Evolutionary conservation across 2,888 invertebrate species (phyloP), one percentile per base, ranked within the genome.

Genomic region (Dimorphilus gyrociliatus): DNA sequence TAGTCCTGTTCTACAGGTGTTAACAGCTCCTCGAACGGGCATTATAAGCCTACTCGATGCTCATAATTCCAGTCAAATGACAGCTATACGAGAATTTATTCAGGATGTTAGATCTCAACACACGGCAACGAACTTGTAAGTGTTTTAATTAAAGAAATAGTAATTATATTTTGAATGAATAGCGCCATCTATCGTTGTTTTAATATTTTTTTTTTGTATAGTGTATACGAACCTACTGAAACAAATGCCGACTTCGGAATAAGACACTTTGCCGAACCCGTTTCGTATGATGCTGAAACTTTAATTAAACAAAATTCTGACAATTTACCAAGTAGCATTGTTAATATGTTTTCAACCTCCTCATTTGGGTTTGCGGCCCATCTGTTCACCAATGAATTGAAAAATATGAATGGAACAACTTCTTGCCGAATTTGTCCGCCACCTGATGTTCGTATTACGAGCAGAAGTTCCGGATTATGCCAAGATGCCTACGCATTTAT

Each of bases 321-420:
- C 64, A 76, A 80, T 8, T 77, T 88, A 27, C 81, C 85, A 2
- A 86, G 85, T 57, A 86, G 88, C 58, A 67, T 88, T 48, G 80
- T 90, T 2, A 78, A 81, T 1, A 82, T 85, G 2, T 90, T 90
- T 64, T 81, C 85, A 64, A 76, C 75, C 33, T 90, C 88, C 64
- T 85, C 81, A 59, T 90, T 90, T 63, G 88, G 88, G n/a, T 90
- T 90, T 62, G 88, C 84, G 1, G 84, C 85, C 13, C 86, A 90
- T 59, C 68, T 90, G n/a, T 90, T 90, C 59, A 82, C 85, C 1
- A 76, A 80, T 31, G 90, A 90, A 61, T 67, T 90, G 38, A 85
- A 85, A 67, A 75, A 78, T 2, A 64, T 81, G 10, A 78, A 36
- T 23, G 35, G 34, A n/a, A n/a, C n/a, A n/a, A n/a, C n/a, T n/a